Base-by-base conservation (phyloP, 2,113 vertebrate genomes). In the Conger conger region DNA sequence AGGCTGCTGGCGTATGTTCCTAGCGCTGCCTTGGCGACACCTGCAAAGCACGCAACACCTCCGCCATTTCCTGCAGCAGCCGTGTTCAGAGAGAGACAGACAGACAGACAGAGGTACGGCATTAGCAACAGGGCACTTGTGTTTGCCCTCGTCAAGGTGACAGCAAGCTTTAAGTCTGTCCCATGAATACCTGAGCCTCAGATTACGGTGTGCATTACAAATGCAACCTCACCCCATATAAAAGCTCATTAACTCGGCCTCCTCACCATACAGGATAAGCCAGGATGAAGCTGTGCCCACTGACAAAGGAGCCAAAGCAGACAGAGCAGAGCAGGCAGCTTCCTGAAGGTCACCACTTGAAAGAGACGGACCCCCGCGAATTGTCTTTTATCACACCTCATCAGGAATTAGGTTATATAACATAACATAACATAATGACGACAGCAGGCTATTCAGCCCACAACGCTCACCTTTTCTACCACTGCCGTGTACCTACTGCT, bases 181-280 rank as follows among this genome's bases (percentile, higher is more conserved):
- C 68, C 27, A 30, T 11, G 11, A n/a, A 73, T 33, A n/a, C 5
- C 9, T 11, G 68, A 33, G 68, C 68, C n/a, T 73, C n/a, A 33
- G 68, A 73, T 73, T 73, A 73, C 11, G 68, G 68, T 33, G 27
- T 33, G n/a, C n/a, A 33, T 30, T 73, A n/a, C n/a, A n/a, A 73
- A 73, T 13, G n/a, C 1, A 4, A 73, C 68, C n/a, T 33, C 68
- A 33, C 68, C 68, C 68, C 27, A 73, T 9, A 33, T 33, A 13
- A 50, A 73, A 73, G 68, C 68, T 33, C 68, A 73, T 73, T 73
- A 73, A 73, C n/a, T 73, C 68, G 8, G 68, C n/a, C 68, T 33
- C 16, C 63, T 27, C 27, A 6, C n/a, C 33, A 11, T 17, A 30
- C 27, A 73, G n/a, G 68, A 33, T 27, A 73, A 27, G 20, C 57